Conservation (phyloP, 2,113 vertebrate genomes). For the Parus major region DNA sequence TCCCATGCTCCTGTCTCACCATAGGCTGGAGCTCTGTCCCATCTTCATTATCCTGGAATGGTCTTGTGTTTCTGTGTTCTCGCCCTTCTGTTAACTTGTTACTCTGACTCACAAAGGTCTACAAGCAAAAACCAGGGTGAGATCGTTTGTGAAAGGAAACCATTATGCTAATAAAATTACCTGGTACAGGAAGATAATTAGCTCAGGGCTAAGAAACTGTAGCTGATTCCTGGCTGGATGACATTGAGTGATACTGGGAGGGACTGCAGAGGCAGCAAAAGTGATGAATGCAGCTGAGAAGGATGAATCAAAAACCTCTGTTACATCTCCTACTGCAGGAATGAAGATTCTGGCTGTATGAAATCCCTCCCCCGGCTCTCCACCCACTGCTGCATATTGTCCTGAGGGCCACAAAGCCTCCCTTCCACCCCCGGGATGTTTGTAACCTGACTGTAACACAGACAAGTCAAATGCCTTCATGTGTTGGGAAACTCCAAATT, state of each 20-base stretch:
- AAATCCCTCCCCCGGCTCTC: neutral
- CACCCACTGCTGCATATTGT: neutral
- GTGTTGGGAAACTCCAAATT: conserved; percentile 1
- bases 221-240: neutral
- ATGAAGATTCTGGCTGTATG: neutral
- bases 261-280: neutral
- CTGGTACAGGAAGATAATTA: neutral
- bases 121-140: neutral
- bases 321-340: neutral
- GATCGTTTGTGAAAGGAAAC: neutral
- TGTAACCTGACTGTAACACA: neutral
- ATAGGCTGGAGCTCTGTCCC: conserved; percentile 73
- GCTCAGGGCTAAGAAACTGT: neutral
- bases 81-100: conserved; percentile 9
- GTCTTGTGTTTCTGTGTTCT: neutral
- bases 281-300: neutral
- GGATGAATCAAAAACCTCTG: neutral
- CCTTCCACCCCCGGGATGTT: neutral
- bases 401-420: neutral
- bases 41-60: conserved; percentile 51
- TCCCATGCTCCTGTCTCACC: conserved; percentile 30
- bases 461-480: neutral
- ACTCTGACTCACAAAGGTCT: conserved; percentile 73
- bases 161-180: neutral
- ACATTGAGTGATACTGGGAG: neutral